Conservation (phyloP, 2,888 invertebrate genomes). For the Troglohyphantes excavatus region DNA sequence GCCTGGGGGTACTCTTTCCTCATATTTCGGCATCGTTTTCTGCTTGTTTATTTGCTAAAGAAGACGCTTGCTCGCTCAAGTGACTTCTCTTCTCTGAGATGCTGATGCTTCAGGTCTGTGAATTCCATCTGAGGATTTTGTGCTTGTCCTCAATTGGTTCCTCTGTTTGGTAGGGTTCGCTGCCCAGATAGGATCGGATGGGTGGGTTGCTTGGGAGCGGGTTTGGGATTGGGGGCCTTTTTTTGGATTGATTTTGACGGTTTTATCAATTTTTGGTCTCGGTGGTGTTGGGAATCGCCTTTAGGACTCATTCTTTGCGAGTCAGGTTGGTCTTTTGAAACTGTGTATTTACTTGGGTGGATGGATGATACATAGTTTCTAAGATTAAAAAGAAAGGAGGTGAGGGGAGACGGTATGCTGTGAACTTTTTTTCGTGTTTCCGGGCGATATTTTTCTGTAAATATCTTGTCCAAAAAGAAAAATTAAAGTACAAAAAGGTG, state of each 20-base stretch:
- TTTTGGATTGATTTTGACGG: too few species aligned
- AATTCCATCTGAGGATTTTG: not conserved
- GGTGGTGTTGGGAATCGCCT: not conserved
- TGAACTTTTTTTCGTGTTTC: too few species aligned
- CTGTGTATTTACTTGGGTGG: too few species aligned
- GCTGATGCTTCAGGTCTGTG: not conserved
- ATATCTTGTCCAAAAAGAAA: too few species aligned
- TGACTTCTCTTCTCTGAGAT: not conserved
- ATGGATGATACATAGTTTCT: too few species aligned
- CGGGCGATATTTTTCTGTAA: too few species aligned
- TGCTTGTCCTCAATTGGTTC: not conserved
- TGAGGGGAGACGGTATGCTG: too few species aligned
- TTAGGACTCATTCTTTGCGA: too few species aligned
- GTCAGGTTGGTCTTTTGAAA: too few species aligned
- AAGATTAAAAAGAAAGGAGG: too few species aligned
- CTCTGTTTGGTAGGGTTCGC: slow-evolving; percentile 10
- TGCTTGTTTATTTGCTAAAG: slow-evolving; percentile 44
- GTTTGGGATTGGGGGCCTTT: not conserved
- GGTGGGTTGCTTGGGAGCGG: not conserved
- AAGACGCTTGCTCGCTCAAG: slow-evolving; percentile 39
- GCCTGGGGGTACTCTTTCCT: slow-evolving; percentile 44
- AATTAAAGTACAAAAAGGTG: too few species aligned
- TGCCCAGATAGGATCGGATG: not conserved
- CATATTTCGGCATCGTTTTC: slow-evolving; percentile 10
- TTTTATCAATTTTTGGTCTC: not conserved